Base-by-base conservation (phyloP, 2,797 vertebrate genomes). In the Momotus momota region DNA sequence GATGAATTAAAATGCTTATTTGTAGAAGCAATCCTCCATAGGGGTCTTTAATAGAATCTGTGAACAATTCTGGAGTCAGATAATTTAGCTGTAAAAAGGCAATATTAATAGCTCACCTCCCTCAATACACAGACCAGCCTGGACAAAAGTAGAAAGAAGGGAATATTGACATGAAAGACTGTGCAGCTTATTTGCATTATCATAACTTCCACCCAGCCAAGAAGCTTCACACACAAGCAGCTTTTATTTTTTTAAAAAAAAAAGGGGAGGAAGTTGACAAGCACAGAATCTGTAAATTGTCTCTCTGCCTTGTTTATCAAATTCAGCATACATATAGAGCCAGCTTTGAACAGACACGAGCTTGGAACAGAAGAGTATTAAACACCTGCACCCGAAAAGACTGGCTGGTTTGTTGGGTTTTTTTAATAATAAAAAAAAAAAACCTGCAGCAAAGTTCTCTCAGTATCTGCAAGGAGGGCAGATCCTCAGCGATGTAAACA, bases 31-130 rank as follows among this genome's bases (percentile, higher is more conserved):
- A 94, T 97, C 98, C 98, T 98, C 98, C 97, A 96, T 98, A 97
- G 98, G 98, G 97, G 97, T 98, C 98, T 98, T 96, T 98, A 98
- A 98, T 98, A 98, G 97, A 98, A 98, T 98, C 97, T 98, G 94
- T 96, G 97, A 98, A 97, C 97, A 97, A 97, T 98, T 97, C 96
- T 96, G 97, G 96, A 98, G 96, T 96, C 92, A 96, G 98, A 97
- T 97, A 98, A 98, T 98, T 98, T 97, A 98, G 97, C 97, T 97
- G 97, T 97, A 97, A 98, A 92, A 97, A 97, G 97, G 97, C 92
- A 98, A 92, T 98, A 98, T 98, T 98, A 98, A 98, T 98, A 98
- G 95, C 97, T 98, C 97, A 97, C 97, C 97, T 97, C 97, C 97
- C 96, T 96, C 79, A 48, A 96, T 97, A 90, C 96, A 96, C 74